Conservation (phyloP, 2,113 vertebrate species). For the Otus sunia region DNA sequence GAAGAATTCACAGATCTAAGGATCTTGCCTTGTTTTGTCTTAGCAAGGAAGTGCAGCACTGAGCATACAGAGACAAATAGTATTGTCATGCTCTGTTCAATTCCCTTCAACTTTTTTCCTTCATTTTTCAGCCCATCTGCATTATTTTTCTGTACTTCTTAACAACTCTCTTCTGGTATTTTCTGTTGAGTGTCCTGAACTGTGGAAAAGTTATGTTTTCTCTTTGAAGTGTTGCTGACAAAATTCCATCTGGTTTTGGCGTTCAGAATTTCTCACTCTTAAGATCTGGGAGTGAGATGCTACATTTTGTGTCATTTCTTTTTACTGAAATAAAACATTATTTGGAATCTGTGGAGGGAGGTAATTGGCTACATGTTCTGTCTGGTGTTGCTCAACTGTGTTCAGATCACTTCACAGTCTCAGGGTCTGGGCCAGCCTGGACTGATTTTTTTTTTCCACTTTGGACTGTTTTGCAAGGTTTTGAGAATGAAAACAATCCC, state of each 20-base stretch:
- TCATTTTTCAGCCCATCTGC: neutral
- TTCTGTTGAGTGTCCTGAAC: neutral
- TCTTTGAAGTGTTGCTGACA: constrained; percentile 11
- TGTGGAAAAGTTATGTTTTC: neutral
- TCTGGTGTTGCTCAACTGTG: constrained; percentile 44
- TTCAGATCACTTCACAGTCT: constrained; percentile 24
- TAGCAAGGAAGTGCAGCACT: neutral
- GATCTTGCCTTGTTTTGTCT: neutral
- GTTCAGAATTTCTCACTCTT: neutral
- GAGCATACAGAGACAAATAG: neutral
- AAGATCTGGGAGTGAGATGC: neutral
- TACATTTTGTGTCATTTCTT: neutral
- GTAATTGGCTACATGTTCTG: constrained; percentile 17
- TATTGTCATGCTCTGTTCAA: neutral
- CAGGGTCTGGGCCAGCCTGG: neutral
- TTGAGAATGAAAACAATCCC: constrained; percentile 35
- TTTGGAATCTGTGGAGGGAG: neutral
- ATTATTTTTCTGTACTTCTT: neutral
- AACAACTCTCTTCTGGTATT: neutral
- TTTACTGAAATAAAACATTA: constrained; percentile 22
- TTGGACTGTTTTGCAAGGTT: constrained; percentile 7
- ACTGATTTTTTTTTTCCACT: constrained; percentile 50
- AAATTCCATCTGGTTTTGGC: constrained; percentile 7
- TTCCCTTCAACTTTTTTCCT: neutral
- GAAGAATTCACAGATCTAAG: neutral